Conservation (phyloP, 2,113 vertebrate species). For the Microtus pennsylvanicus region DNA sequence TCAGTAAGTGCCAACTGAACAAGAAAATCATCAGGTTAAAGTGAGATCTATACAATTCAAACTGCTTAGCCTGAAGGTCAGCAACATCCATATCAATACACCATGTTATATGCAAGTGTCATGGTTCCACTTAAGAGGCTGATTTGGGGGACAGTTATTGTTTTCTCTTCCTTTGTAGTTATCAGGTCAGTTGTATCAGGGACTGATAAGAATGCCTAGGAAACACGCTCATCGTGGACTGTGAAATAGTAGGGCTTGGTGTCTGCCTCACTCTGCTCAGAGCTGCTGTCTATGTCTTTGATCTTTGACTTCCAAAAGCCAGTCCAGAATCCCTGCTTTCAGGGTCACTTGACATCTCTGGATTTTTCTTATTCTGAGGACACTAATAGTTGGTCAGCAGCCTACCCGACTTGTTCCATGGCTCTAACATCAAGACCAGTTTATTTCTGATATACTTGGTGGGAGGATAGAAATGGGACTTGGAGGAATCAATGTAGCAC, state of each 20-base stretch:
- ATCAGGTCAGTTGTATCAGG: not conserved
- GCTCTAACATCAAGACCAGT: not conserved
- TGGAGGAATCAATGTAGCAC: not conserved
- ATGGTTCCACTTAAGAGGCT: not conserved
- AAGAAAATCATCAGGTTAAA: not conserved
- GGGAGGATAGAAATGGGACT: not conserved
- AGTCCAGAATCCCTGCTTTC: not conserved
- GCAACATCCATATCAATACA: not conserved
- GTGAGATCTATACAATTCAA: not conserved
- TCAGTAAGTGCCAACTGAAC: not conserved
- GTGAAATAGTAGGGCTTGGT: not conserved
- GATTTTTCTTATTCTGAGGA: not conserved
- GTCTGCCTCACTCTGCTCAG: no score
- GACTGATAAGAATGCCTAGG: not conserved
- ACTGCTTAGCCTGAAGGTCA: not conserved
- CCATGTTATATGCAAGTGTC: not conserved
- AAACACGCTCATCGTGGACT: not conserved
- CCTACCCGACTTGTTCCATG: fast-evolving
- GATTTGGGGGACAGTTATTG: no score
- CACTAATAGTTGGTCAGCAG: not conserved
- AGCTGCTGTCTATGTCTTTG: not conserved
- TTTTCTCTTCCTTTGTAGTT: not conserved
- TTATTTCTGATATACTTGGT: not conserved
- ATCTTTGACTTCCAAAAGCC: not conserved
- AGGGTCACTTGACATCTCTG: not conserved